Base-by-base conservation (phyloP, 64 coral and sea anemone species). In the Montipora foliosa region DNA sequence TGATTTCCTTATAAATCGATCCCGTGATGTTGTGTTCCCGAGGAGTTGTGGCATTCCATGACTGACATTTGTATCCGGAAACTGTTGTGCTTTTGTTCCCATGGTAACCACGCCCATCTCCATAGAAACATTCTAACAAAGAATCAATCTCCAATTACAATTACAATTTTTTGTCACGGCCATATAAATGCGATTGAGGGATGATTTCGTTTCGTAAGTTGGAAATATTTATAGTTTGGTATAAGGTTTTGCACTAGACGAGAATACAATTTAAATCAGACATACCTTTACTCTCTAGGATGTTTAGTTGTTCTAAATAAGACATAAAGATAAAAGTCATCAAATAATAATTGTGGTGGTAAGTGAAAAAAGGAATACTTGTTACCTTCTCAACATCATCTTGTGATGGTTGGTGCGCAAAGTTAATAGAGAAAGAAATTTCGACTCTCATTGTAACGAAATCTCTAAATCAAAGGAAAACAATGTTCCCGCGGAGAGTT, bases 51-150 rank as follows among this genome's bases (percentile, higher is more conserved):
- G 62, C 29, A 69, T 69, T 19, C 91, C 91, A 93, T 6, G 91
- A 37, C 74, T 93, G 91, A 49, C 91, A 93, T 10, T 44, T 25
- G 74, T 78, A 76, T n/a, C 91, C 82, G 22, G 82, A 87, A 19
- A 20, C 37, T 78, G 91, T 93, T 29, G n/a, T 19, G 24, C 62
- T 93, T 14, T 16, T 24, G 72, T 77, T 87, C 2, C 91, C 91
- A 78, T 47, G 82, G 74, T 87, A 93, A 17, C 91, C 91, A 57
- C 83, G 73, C 17, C 91, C 91, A 8, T 93, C 45, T 13, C 91
- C 91, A 79, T 87, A 93, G 74, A 77, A 93, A 19, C 91, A 93
- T 10, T 78, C 91, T 87, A 44, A 17, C 45, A 84, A 46, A 12
- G 46, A 66, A 47, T 14, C 29, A 37, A 37, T 37, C 29, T 1